phyloP scores from a whole-genome alignment of 1,140 invertebrate species.

The Lepidotrigona ventralis region DNA sequence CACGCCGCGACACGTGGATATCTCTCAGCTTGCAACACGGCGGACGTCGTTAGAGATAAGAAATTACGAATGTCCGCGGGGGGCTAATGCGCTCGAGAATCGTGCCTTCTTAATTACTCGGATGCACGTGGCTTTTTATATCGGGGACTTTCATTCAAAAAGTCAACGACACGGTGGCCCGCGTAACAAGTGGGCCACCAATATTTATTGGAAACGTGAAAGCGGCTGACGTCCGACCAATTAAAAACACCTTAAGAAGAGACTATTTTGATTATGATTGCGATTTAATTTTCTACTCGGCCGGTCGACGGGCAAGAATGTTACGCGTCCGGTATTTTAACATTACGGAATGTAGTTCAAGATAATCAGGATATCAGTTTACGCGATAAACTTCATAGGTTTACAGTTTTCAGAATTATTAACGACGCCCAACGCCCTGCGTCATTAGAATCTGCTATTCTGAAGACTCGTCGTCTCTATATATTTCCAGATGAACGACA shows the following conservation, averaged over 20 bases:
- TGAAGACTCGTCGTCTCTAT: no score
- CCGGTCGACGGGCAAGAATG: neutral
- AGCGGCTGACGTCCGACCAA: neutral
- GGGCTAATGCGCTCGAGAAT: conserved; percentile 45
- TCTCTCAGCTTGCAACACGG: conserved; percentile 48
- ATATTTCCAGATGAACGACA: no score
- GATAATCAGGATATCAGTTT: neutral
- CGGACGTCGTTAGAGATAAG: conserved; percentile 53
- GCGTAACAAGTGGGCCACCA: conserved; percentile 23
- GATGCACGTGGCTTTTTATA: conserved; percentile 14
- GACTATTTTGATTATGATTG: neutral
- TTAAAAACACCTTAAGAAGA: conserved; percentile 16
- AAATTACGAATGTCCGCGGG: conserved; percentile 45
- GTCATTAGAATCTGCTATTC: neutral
- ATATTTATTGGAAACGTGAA: conserved; percentile 20
- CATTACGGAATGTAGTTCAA: neutral
- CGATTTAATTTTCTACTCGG: conserved; percentile 1
- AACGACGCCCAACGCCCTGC: neutral
- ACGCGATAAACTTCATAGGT: neutral
- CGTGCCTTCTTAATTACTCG: conserved; percentile 43
- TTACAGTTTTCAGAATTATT: neutral
- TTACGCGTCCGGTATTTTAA: neutral
- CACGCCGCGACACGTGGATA: conserved; percentile 42
- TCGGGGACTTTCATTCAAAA: conserved; percentile 15
- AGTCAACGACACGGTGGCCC: conserved; percentile 32